Base-by-base conservation (phyloP, 2,888 invertebrate genomes). In the Hemaris fuciformis region DNA sequence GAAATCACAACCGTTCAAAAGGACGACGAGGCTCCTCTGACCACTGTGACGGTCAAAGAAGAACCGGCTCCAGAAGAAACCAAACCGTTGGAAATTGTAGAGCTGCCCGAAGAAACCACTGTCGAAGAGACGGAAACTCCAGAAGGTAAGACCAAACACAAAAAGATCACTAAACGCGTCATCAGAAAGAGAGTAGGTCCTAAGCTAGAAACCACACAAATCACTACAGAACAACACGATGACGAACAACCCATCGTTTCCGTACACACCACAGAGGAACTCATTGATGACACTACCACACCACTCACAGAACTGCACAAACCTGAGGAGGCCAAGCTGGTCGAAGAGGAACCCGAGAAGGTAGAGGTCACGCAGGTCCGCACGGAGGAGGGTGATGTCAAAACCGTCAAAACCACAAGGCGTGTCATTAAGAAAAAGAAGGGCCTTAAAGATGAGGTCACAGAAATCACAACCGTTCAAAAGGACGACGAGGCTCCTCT, bases 361-460 rank as follows among this genome's bases (percentile, higher is more conserved):
- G 76, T 85, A 1, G 81, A 82, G 25, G 68, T 87, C 2, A 86
- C 85, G 2, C 85, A 88, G 70, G 83, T 87, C n/a, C 76, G 80
- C 7, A 86, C 88, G 1, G 68, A 80, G 58, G 72, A 78, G 65
- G 83, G 81, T 2, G 82, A 80, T 5, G 67, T 80, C 2, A 80
- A 78, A 27, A 79, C 77, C 64, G 81, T 82, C 58, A 81, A 76
- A 1, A 81, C 81, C 0, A 90, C 87, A 8, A 93, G 85, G 65
- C 88, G 89, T 1, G 81, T 85, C 3, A 85, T 91, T 1, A 93
- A 87, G 67, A 88, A 88, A 57, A 82, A 79, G 63, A 86, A 83
- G 57, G 93, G 88, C 0, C 74, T 76, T 0, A 90, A 91, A 60
- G 77, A 86, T 64, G 89, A 91, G 67, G 79, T 87, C 34, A 89